These are phyloP conservation scores for Acomys russatus DNA, from an alignment of 2,797 vertebrate species.

Conservation along the genomic window DNA sequence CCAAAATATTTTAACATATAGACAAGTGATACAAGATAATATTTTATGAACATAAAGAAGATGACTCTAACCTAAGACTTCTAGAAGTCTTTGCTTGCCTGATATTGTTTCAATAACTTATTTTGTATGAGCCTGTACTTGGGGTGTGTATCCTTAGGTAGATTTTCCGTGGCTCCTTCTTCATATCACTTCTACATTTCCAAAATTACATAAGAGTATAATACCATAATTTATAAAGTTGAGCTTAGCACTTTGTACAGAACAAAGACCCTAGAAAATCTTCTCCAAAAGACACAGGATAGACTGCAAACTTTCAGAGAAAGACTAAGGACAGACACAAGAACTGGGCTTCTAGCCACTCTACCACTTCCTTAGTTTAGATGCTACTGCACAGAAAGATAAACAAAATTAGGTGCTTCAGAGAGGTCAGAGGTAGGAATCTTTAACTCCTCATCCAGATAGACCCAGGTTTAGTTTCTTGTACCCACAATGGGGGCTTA, in stretches of 20 bases:
- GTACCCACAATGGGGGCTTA: background rate
- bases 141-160: background rate
- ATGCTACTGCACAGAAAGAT: background rate
- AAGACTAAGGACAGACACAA: background rate
- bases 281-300: background rate
- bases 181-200: constrained; percentile 15
- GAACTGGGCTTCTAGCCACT: background rate
- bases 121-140: background rate
- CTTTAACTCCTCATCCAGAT: background rate
- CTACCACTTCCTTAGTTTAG: background rate
- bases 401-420: background rate
- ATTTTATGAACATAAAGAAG: constrained; percentile 28
- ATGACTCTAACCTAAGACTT: background rate
- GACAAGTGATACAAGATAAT: background rate
- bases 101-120: background rate
- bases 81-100: background rate
- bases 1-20: constrained; percentile 23
- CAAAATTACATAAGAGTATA: background rate
- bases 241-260: background rate
- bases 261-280: background rate
- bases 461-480: background rate
- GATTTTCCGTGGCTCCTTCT: background rate
- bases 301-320: background rate
- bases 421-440: background rate
- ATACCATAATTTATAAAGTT: background rate